Percentiles rank a stretch among this genome's conserved stretches.
These are phyloP conservation scores for Drosophila paucipuncta DNA, from an alignment of 2,888 invertebrate species.

Conservation along the genomic window DNA sequence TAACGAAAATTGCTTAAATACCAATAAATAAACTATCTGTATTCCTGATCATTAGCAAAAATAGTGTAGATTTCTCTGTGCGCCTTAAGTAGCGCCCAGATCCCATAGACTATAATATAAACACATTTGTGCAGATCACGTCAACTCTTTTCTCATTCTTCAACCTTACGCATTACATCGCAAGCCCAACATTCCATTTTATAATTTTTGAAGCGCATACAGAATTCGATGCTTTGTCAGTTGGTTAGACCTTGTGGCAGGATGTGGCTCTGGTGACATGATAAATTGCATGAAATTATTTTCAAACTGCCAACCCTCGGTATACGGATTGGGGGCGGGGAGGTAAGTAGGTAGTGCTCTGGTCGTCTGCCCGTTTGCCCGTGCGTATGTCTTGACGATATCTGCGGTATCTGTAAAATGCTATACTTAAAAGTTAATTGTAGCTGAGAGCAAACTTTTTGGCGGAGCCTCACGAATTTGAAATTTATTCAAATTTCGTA, in stretches of 20 bases:
- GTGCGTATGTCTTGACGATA: slow-evolving; percentile 60
- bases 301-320: slow-evolving; percentile 51
- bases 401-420: slow-evolving; percentile 76
- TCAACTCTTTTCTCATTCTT: not conserved
- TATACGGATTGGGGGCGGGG: not conserved
- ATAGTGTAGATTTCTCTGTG: not conserved
- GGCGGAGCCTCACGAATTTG: slow-evolving; percentile 56
- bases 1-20: not conserved
- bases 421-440: slow-evolving; percentile 83
- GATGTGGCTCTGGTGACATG: slow-evolving; percentile 65
- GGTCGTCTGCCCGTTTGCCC: slow-evolving; percentile 5
- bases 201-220: slow-evolving; percentile 27
- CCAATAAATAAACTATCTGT: not conserved
- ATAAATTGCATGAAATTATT: slow-evolving; percentile 82
- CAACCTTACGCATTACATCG: not conserved
- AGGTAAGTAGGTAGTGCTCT: not conserved
- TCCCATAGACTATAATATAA: not conserved
- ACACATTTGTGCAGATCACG: not conserved
- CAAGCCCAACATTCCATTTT: not conserved
- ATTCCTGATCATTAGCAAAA: not conserved
- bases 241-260: not conserved
- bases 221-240: slow-evolving; percentile 14
- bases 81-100: not conserved
- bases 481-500: slow-evolving; percentile 79
- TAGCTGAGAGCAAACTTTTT: slow-evolving; percentile 66